Evolutionary conservation across 2,113 vertebrate species (phyloP), one percentile per base, ranked within the genome.

Genomic region (Lepus timidus): DNA sequence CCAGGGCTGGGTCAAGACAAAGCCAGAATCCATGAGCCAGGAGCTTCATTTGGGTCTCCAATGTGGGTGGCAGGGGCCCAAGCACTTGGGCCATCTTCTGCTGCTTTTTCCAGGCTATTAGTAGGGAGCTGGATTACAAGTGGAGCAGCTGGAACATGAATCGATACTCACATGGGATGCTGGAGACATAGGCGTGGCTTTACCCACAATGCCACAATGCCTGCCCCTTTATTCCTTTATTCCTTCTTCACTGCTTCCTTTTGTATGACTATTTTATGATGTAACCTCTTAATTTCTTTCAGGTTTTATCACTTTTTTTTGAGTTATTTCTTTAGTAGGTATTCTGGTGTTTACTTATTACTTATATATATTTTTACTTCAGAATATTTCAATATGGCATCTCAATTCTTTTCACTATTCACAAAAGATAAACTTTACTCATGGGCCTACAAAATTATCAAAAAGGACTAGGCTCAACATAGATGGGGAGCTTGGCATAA

Each of bases 401-500:
- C 44, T 94, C 68, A 62, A 36, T 73, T 91, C 25, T 93, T 23
- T 86, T 82, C 13, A 36, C 51, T 78, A 22, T 81, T 94, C 23
- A 90, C 17, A 89, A 76, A 93, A 76, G 70, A 76, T 36, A 71
- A 74, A 92, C 71, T 64, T 83, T 16, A 79, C 22, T 71, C 14
- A 9, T 52, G 20, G 33, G 22, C 22, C 36, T 39, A 68, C 39
- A 51, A 88, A 81, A 80, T 36, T 85, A 61, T 1, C 84, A 49
- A 61, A 85, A 74, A 73, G 6, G 31, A 80, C 6, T 33, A 11
- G 14, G 10, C 67, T 88, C 25, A 93, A 95, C 20, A 81, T 1
- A 85, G 44, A 62, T 71, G 39, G 89, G 51, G 61, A 44, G 44
- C 23, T 25, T 58, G 27, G 73, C 17, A 85, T 33, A 55, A 67